These are phyloP conservation scores for Papilio protenor DNA, from an alignment of 2,888 invertebrate genomes.

Conservation along the genomic window DNA sequence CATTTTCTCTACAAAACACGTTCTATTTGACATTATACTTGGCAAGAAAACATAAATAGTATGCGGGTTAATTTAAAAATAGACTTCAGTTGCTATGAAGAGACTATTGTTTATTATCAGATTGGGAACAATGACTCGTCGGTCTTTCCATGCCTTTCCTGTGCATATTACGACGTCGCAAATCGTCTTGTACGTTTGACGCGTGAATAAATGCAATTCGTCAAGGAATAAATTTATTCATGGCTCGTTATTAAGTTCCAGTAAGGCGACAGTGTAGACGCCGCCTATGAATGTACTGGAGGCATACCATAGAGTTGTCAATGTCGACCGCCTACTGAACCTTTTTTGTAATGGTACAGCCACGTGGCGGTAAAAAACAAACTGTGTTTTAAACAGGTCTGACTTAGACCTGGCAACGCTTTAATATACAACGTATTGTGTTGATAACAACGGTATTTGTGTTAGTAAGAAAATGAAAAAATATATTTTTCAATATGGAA, in stretches of 20 bases:
- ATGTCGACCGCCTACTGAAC: slow-evolving; percentile 9
- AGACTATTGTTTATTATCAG: slow-evolving; percentile 12
- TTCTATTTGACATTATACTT: slow-evolving; percentile 1
- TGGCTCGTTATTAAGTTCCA: slow-evolving; percentile 5
- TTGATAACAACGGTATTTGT: neutral
- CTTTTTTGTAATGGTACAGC: slow-evolving; percentile 12
- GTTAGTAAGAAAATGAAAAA: neutral
- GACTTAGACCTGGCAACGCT: neutral
- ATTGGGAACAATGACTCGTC: slow-evolving; percentile 5
- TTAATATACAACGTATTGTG: neutral
- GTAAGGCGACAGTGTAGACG: slow-evolving; percentile 3
- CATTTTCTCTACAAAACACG: neutral
- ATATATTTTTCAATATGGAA: neutral
- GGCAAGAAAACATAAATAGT: neutral
- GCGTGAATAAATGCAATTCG: slow-evolving; percentile 16
- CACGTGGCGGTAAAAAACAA: slow-evolving; percentile 11
- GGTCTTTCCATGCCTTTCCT: slow-evolving; percentile 1
- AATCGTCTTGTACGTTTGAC: neutral
- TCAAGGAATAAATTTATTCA: slow-evolving; percentile 24
- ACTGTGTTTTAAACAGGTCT: slow-evolving; percentile 11
- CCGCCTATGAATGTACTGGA: neutral
- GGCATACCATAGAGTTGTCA: slow-evolving; percentile 20
- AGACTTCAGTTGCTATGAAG: slow-evolving; percentile 14
- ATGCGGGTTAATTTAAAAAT: slow-evolving; percentile 13
- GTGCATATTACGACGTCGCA: slow-evolving; percentile 21